phyloP scores from a whole-genome alignment of 1,140 invertebrate species.

The Drosophila quadrilineata region DNA sequence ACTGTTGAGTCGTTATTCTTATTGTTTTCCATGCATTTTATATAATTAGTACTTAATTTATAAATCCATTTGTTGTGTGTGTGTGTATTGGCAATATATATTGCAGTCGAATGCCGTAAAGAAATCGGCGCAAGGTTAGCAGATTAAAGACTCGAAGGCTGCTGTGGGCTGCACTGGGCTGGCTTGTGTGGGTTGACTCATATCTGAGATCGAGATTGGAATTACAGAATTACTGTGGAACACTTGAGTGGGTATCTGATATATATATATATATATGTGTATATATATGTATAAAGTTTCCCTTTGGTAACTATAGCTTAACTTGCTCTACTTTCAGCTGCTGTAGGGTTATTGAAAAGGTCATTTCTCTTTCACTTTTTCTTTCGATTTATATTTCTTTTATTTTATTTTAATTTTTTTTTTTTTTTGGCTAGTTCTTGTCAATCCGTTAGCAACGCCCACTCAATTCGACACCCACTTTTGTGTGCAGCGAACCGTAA shows the following conservation, averaged over 20 bases:
- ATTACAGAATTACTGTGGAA: slow-evolving; percentile 2
- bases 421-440: slow-evolving; percentile 48
- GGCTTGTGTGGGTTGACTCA: slow-evolving; percentile 17
- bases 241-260: too few species aligned
- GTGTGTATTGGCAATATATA: slow-evolving; percentile 38
- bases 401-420: too few species aligned
- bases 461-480: slow-evolving; percentile 72
- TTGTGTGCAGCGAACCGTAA: slow-evolving; percentile 24
- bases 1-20: slow-evolving; percentile 52
- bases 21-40: slow-evolving; percentile 68
- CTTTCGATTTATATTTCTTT: too few species aligned
- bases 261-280: too few species aligned
- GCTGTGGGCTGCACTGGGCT: slow-evolving; percentile 26
- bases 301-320: not conserved
- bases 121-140: slow-evolving; percentile 40
- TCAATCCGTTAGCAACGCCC: slow-evolving; percentile 75
- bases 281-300: slow-evolving; percentile 2
- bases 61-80: slow-evolving; percentile 62
- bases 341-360: not conserved
- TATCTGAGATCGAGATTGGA: slow-evolving; percentile 7
- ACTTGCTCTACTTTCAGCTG: slow-evolving; percentile 6
- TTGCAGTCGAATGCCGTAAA: slow-evolving; percentile 54
- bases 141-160: slow-evolving; percentile 28
- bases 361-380: slow-evolving; percentile 28
- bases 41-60: slow-evolving; percentile 78